Conservation (phyloP, 2,888 invertebrate species). For the Lasioglossum figueresi region DNA sequence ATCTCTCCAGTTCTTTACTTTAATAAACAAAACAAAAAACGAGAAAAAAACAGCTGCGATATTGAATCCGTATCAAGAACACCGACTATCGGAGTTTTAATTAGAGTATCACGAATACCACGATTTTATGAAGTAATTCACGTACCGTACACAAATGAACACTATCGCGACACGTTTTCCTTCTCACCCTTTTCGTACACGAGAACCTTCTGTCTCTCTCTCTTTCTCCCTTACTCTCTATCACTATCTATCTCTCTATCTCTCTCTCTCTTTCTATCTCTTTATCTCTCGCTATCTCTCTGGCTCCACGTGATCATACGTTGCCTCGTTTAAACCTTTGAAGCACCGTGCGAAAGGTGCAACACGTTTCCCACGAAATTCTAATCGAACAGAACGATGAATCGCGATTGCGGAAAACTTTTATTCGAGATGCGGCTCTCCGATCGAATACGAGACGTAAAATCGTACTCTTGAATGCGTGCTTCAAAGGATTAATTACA, state of each 20-base stretch:
- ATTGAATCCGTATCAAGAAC: neutral
- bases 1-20: neutral
- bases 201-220: constrained; percentile 33
- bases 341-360: constrained; percentile 47
- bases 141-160: constrained; percentile 25
- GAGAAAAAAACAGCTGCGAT: neutral
- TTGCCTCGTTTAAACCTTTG: constrained; percentile 59
- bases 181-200: constrained; percentile 14
- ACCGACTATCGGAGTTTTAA: neutral
- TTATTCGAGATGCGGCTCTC: constrained; percentile 26
- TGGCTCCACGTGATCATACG: constrained; percentile 65
- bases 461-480: constrained; percentile 31
- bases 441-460: neutral
- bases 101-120: constrained; percentile 18
- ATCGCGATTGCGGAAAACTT: constrained; percentile 36
- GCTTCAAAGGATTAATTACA: constrained; percentile 63
- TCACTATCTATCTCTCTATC: constrained; percentile 3
- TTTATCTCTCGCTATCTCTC: constrained; percentile 44
- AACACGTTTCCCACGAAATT: neutral
- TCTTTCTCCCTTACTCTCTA: neutral
- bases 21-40: too few relatives aligned
- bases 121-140: constrained; percentile 41
- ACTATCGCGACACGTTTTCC: constrained; percentile 30
- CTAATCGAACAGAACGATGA: neutral
- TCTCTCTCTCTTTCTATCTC: constrained; percentile 42